Evolutionary conservation across 2,797 vertebrate species (phyloP).

Genomic region (Halcyon chelicuti): DNA sequence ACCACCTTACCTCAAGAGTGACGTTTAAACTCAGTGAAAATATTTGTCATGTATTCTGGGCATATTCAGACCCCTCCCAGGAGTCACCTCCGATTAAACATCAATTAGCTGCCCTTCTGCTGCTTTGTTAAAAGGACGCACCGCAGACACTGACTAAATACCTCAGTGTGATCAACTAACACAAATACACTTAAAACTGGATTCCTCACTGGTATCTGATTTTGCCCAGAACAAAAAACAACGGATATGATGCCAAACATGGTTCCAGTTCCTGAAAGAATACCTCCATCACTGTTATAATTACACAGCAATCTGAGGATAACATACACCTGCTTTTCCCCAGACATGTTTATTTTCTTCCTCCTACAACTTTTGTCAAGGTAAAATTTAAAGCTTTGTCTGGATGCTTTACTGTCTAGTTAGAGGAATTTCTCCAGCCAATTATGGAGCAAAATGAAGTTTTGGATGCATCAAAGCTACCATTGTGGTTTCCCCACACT

Average conservation of each 20-base stretch:
- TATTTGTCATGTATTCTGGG: not conserved
- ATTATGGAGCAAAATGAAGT: not conserved
- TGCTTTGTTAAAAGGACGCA: not conserved
- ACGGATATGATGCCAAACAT: not conserved
- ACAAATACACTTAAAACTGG: not conserved
- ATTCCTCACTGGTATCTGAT: not conserved
- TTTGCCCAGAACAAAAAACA: not conserved
- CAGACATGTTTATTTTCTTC: not conserved
- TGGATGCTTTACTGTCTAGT: not conserved
- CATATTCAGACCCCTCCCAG: not conserved
- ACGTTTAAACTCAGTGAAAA: not conserved
- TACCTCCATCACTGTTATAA: not conserved
- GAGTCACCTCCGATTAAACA: not conserved
- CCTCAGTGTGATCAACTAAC: not conserved
- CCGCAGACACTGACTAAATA: not conserved
- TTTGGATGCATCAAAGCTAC: not conserved
- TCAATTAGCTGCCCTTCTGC: not conserved
- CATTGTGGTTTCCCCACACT: not conserved
- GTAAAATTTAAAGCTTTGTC: not conserved
- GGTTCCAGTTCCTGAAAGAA: not conserved
- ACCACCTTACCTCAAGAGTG: not conserved
- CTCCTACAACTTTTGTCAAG: not conserved
- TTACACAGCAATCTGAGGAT: not conserved
- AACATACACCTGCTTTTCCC: not conserved
- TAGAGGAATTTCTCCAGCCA: not conserved